Evolutionary conservation across 2,888 invertebrate genomes (phyloP).

Genomic region (Pseudococcus viburni): DNA sequence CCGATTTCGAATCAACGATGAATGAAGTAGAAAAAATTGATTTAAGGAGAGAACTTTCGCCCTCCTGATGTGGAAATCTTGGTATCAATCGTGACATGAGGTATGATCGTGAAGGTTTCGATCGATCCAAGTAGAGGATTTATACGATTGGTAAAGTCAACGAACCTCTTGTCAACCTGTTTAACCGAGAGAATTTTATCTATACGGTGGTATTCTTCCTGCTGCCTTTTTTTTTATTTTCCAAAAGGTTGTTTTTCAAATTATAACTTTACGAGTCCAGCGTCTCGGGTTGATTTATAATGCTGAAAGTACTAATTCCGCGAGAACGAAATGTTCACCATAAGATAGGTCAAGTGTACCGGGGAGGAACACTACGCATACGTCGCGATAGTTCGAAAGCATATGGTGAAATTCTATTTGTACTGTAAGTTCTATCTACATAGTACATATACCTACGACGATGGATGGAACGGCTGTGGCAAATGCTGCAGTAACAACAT

Average conservation of each 20-base stretch:
- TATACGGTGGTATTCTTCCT: not conserved
- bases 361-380: slow-evolving; percentile 5
- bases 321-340: slow-evolving; percentile 39
- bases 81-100: not conserved
- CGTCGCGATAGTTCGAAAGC: not conserved
- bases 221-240: slow-evolving; percentile 38
- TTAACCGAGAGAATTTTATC: slow-evolving; percentile 28
- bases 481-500: slow-evolving; percentile 1
- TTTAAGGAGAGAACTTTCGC: not conserved
- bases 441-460: slow-evolving; percentile 24
- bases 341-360: not conserved
- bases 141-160: not conserved
- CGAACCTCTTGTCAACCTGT: slow-evolving; percentile 19
- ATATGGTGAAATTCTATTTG: slow-evolving; percentile 33
- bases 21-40: not conserved
- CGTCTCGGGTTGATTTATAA: slow-evolving; percentile 15
- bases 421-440: not conserved
- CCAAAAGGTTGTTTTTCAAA: slow-evolving; percentile 43
- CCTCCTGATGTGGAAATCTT: not conserved
- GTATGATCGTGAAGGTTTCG: not conserved
- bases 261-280: not conserved
- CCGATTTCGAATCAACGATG: not conserved
- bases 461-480: not conserved
- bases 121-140: not conserved
- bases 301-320: not conserved